phyloP scores from a whole-genome alignment of 2,113 vertebrate species.

The Apistogramma diplotaenia region DNA sequence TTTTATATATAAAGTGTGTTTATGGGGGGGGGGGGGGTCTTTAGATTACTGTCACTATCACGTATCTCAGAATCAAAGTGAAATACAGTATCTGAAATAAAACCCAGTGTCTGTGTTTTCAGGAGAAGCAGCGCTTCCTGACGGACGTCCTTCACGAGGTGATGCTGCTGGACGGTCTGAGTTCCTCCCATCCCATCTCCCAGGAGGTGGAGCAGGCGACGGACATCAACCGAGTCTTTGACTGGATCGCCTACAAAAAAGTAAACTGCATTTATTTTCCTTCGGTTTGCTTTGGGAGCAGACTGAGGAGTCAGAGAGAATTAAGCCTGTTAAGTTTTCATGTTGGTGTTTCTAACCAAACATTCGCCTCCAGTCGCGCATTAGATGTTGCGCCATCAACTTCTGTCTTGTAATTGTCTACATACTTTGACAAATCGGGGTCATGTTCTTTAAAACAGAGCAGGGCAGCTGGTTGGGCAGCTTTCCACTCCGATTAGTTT shows the following conservation, averaged over 20 bases:
- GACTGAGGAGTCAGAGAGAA: no score
- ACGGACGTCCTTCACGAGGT: constrained; percentile 97
- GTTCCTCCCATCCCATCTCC: constrained; percentile 94
- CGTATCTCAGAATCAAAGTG: not conserved
- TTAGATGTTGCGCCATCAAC: no score
- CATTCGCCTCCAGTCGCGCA: not conserved
- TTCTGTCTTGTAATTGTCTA: not conserved
- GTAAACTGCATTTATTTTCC: constrained; percentile 49
- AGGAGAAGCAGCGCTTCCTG: constrained; percentile 98
- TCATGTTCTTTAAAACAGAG: not conserved
- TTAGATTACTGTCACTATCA: no score
- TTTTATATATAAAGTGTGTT: no score
- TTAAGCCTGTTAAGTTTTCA: no score
- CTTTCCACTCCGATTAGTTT: not conserved
- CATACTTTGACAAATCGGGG: not conserved
- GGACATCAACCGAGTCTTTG: constrained; percentile 94
- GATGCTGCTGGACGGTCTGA: constrained; percentile 92
- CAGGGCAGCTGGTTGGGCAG: no score
- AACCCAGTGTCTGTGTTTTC: not conserved
- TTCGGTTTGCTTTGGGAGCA: not conserved
- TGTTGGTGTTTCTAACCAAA: not conserved
- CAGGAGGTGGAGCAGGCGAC: constrained; percentile 91
- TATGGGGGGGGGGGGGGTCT: no score
- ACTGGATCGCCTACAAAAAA: constrained; percentile 99
- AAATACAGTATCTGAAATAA: not conserved